These are phyloP conservation scores for Phrynocephalus versicolor DNA, from an alignment of 2,113 vertebrate genomes.

Conservation along the genomic window DNA sequence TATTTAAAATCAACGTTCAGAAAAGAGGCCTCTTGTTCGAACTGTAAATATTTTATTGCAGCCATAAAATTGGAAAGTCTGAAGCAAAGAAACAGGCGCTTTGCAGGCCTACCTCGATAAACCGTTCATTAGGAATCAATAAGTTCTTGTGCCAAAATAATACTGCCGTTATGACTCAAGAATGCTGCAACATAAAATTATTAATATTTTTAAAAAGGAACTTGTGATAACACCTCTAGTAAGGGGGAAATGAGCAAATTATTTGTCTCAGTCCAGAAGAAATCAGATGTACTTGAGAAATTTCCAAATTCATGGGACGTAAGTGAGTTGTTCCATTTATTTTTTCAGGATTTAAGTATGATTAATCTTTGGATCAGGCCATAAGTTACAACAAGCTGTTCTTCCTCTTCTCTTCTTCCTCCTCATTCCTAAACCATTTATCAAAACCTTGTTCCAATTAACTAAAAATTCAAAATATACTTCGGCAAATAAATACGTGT, in stretches of 20 bases:
- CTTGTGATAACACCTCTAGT: slow-evolving; percentile 28
- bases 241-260: neutral
- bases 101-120: slow-evolving; percentile 2
- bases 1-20: neutral
- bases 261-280: neutral
- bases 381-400: neutral
- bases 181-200: slow-evolving; percentile 19
- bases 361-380: neutral
- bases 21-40: neutral
- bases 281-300: neutral
- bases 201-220: neutral
- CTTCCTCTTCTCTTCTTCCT: slow-evolving; percentile 16
- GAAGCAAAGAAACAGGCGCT: neutral
- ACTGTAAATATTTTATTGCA: slow-evolving; percentile 25
- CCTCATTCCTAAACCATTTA: neutral
- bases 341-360: neutral
- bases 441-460: neutral
- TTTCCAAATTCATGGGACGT: neutral
- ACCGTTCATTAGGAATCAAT: slow-evolving; percentile 16
- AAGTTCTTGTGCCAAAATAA: slow-evolving; percentile 16
- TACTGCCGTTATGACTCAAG: slow-evolving; percentile 25
- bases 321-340: neutral
- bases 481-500: rapidly evolving
- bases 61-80: neutral
- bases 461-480: neutral